Percentiles rank a stretch among this genome's conserved stretches.
These are phyloP conservation scores for Temnopleurus reevesii DNA, from an alignment of 53 echinoderm and acorn worm species.

Conservation along the genomic window DNA sequence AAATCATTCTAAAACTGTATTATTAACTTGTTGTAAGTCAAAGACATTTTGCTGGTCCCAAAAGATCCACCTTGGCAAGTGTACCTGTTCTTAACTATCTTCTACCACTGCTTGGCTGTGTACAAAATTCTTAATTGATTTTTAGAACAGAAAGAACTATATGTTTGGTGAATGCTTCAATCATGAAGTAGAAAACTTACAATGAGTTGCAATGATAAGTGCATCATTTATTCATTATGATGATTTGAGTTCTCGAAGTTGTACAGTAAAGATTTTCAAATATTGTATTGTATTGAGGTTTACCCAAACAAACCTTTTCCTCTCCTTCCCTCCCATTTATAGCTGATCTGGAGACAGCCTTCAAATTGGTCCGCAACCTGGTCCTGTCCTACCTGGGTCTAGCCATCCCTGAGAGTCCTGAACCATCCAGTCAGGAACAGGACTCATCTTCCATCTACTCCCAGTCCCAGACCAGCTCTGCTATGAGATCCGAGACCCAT, in stretches of 20 bases:
- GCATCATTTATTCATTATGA: not conserved
- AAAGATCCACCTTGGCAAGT: no score
- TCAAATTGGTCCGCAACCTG: constrained; percentile 54
- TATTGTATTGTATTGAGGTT: not conserved
- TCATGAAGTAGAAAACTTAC: no score
- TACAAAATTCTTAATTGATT: no score
- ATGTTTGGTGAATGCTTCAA: no score
- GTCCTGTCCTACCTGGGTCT: constrained; percentile 70
- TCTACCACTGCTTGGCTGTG: no score
- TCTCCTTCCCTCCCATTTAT: not conserved
- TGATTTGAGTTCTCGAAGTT: not conserved
- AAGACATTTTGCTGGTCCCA: no score
- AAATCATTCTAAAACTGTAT: no score
- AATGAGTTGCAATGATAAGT: no score
- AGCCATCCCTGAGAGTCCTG: constrained; percentile 17
- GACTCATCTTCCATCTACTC: constrained; percentile 50
- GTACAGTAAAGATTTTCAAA: not conserved
- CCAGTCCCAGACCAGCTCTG: constrained; percentile 55
- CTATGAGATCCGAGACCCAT: constrained; percentile 6
- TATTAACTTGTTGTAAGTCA: no score
- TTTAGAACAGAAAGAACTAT: no score
- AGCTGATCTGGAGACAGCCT: constrained; percentile 51
- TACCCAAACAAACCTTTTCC: not conserved
- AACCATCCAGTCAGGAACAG: constrained; percentile 46
- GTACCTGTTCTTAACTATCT: no score